Conservation (phyloP, 2,888 invertebrate species). For the Galeopsomyia nigrocyanea region DNA sequence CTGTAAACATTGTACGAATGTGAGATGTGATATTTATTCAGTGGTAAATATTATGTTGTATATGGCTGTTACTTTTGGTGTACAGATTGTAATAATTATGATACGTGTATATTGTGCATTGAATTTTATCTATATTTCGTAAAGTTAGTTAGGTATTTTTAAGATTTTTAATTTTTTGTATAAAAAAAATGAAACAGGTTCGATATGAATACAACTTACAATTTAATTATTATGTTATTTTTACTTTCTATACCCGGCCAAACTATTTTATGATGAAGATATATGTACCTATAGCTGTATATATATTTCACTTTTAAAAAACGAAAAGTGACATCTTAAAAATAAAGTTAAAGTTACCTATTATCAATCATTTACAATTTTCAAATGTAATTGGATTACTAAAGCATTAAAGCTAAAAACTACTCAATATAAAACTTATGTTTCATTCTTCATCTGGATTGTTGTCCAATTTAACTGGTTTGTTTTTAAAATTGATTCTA, state of each 20-base stretch:
- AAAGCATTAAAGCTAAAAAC: neutral
- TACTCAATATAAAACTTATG: neutral
- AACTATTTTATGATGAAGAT: slow-evolving; percentile 15
- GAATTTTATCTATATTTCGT: slow-evolving; percentile 19
- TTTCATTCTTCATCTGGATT: neutral
- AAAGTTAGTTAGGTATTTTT: slow-evolving; percentile 12
- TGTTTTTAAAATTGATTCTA: neutral
- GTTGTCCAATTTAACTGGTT: neutral
- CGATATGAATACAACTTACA: slow-evolving; percentile 23
- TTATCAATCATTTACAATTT: neutral
- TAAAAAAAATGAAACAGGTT: slow-evolving; percentile 24
- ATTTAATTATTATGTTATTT: neutral
- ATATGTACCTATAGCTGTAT: neutral
- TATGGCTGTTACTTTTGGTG: slow-evolving; percentile 24
- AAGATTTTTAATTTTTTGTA: slow-evolving; percentile 30
- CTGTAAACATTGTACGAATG: neutral
- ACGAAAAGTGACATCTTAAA: no score
- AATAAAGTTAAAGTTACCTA: no score
- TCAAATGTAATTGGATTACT: neutral
- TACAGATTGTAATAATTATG: slow-evolving; percentile 32
- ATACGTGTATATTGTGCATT: slow-evolving; percentile 20
- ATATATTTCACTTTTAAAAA: neutral
- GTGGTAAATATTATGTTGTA: slow-evolving; percentile 8
- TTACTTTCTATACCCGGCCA: neutral
- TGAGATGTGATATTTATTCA: slow-evolving; percentile 19